Evolutionary conservation across 2,888 invertebrate genomes (phyloP), one percentile per base, ranked within the genome.

Genomic region (Stegophylla sp.): DNA sequence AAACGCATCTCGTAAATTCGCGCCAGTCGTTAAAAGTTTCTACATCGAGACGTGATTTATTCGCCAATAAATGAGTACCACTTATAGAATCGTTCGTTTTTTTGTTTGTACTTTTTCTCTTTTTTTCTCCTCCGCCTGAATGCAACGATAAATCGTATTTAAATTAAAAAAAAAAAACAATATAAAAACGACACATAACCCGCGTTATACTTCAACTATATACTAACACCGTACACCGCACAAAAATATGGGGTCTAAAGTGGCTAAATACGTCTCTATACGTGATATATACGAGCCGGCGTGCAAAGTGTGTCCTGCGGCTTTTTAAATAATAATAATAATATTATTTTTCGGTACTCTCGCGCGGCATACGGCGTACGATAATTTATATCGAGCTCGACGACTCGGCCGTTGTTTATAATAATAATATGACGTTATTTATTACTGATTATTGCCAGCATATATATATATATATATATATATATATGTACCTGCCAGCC

Each of bases 111-210:
- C 45, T 51, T 51, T 51, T n/a, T 20, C 0, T 51, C 17, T 48
- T 15, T 48, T 9, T 20, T n/a, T 53, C 17, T 9, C 17, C n/a
- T n/a, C 20, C 45, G 4, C 13, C 34, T 15, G n/a, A 28, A 45
- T n/a, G n/a, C 17, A n/a, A 45, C 26, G n/a, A 73, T 73, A 73
- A 73, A 73, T 61, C 45, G 73, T 73, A 43, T 28, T 61, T 43
- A 26, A 73, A 73, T 73, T 61, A 61, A 73, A 43, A 73, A 73
- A 41, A n/a, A 61, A 73, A 59, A 72, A n/a, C 9, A 45, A 59
- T 59, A 59, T 17, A 7, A 28, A 34, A 28, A n/a, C 17, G 28
- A 9, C 61, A 34, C 0, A 15, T 23, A 51, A n/a, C n/a, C n/a
- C n/a, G 17, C 17, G 4, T 4, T 51, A 51, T 17, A 51, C 51